These are phyloP conservation scores for Apodemus sylvaticus DNA, from an alignment of 2,113 vertebrate species.

Conservation along the genomic window DNA sequence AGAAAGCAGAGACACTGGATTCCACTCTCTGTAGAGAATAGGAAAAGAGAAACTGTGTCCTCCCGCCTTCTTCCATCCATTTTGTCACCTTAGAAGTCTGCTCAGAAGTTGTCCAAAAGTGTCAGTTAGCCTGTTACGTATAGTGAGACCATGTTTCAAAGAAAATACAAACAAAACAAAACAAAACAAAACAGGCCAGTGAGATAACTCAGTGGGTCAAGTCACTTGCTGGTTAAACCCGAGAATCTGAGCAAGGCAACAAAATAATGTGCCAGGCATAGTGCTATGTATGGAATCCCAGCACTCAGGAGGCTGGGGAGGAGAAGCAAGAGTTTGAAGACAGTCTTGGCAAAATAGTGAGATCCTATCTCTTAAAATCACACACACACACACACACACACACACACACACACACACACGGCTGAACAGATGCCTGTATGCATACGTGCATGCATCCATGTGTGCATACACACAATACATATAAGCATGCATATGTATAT, in stretches of 20 bases:
- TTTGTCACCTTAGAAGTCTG: not conserved
- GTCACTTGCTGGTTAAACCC: not conserved
- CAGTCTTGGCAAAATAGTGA: not conserved
- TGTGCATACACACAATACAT: not conserved
- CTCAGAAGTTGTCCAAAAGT: conserved; percentile 14
- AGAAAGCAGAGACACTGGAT: not conserved
- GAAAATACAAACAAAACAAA: too few relatives aligned
- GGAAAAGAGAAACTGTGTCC: not conserved
- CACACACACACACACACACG: too few relatives aligned
- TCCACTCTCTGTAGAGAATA: not conserved
- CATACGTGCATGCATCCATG: too few relatives aligned
- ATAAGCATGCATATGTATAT: not conserved
- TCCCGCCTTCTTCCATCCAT: conserved; percentile 6
- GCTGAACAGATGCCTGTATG: too few relatives aligned
- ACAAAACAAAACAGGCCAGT: not conserved
- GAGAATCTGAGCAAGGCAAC: not conserved
- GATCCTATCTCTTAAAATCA: not conserved
- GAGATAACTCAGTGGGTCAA: not conserved
- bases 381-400: not conserved
- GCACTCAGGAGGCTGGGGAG: not conserved
- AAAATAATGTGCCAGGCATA: not conserved
- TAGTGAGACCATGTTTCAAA: not conserved
- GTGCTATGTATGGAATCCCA: not conserved
- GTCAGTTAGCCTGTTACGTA: not conserved
- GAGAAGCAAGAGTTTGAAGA: not conserved